Evolutionary conservation across 2,113 vertebrate genomes (phyloP), one percentile per base, ranked within the genome.

Genomic region (Gnathonemus echidnorhynchus): DNA sequence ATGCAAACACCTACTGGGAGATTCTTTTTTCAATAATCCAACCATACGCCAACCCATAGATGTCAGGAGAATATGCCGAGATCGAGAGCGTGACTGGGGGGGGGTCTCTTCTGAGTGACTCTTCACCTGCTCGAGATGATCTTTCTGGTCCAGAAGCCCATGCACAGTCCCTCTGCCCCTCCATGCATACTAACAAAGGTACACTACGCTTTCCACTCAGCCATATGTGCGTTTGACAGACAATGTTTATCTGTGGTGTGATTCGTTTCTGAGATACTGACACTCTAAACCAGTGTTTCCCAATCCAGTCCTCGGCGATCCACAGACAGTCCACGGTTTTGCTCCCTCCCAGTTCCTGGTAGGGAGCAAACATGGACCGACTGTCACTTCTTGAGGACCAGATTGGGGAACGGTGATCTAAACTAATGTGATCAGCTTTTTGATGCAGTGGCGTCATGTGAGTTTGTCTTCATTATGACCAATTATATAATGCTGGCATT

Each of bases 21-120:
- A 87, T 46, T 88, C 42, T 52, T 70, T n/a, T 9, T 88, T 88
- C 91, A 89, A 84, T 92, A 91, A 89, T 46, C 74, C 88, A 80
- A 90, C 91, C 94, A 92, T 95, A 92, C 94, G 92, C 52, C 70
- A 74, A 91, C 94, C 93, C 90, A 66, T 96, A 99, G 98, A 99
- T 99, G 97, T 98, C 98, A 0, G 97, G 97, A 0, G 97, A 99
- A 90, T 99, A 99, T 0, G 97, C 98, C 0, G 98, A 99, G 93
- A 93, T 99, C 83, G 98, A 98, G 92, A 96, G 95, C 84, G 95
- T 97, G 94, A 98, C 97, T 56, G 92, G 95, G 0, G 96, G 97
- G 90, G 98, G 97, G 0, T 92, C 39, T 77, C 31, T 94, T 94
- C 93, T 94, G 91, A 92, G 94, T 92, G 93, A 94, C 93, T 93